Percentiles rank a stretch among this genome's conserved stretches.
Conservation (phyloP, 2,888 invertebrate genomes). For the Nomada flava region DNA sequence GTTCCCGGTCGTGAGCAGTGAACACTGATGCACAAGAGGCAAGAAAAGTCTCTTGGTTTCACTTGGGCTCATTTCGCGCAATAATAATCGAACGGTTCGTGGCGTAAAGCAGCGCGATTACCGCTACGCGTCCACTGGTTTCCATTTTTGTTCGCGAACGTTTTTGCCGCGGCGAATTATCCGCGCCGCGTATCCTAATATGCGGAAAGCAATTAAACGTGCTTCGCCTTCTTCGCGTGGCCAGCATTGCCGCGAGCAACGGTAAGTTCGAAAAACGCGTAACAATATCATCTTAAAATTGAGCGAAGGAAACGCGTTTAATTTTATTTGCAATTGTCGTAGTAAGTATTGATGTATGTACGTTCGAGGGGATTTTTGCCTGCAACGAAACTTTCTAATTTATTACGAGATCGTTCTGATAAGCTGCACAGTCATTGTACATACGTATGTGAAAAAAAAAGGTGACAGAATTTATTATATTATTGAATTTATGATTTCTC, state of each 20-base stretch:
- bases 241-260: conserved; percentile 3
- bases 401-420: not conserved
- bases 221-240: conserved; percentile 14
- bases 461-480: no score
- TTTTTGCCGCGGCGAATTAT: conserved; percentile 42
- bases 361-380: no score
- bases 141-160: conserved; percentile 27
- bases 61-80: conserved; percentile 45
- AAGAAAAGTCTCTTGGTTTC: conserved; percentile 59
- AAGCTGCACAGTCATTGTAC: not conserved
- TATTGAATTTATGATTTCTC: no score
- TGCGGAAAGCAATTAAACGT: conserved; percentile 32
- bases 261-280: not conserved
- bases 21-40: conserved; percentile 20
- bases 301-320: no score
- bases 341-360: not conserved
- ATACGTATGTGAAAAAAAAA: no score
- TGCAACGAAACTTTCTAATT: no score
- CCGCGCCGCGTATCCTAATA: conserved; percentile 39
- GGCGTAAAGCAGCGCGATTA: conserved; percentile 45
- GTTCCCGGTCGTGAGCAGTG: conserved; percentile 20
- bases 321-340: not conserved
- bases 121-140: conserved; percentile 36
- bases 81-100: conserved; percentile 59
- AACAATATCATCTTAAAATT: not conserved